These are phyloP conservation scores for Cranoglanis bouderius DNA, from an alignment of 2,113 vertebrate genomes.

Conservation along the genomic window DNA sequence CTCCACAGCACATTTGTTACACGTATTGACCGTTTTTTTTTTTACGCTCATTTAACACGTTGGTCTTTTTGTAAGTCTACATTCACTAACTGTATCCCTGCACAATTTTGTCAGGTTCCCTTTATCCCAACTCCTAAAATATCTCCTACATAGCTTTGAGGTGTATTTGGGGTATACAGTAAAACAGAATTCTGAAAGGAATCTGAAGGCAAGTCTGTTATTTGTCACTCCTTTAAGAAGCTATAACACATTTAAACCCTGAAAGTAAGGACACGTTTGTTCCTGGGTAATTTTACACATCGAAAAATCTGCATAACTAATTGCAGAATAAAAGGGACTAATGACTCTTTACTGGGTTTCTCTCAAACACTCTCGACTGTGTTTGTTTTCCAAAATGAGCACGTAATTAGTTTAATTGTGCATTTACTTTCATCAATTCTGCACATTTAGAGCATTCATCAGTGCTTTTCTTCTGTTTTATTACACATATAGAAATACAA, in stretches of 20 bases:
- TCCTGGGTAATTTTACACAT: not conserved
- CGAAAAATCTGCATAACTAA: not conserved
- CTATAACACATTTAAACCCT: not conserved
- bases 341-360: not conserved
- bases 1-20: not conserved
- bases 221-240: not conserved
- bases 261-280: no score
- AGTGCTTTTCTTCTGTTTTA: not conserved
- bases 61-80: no score
- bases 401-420: not conserved
- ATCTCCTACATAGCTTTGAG: not conserved
- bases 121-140: not conserved
- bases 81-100: no score
- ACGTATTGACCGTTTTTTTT: not conserved
- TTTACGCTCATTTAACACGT: not conserved
- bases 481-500: not conserved
- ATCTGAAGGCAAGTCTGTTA: not conserved
- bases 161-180: not conserved
- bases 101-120: not conserved
- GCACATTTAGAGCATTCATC: not conserved
- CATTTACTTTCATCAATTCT: conserved; percentile 6
- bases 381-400: not conserved
- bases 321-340: not conserved
- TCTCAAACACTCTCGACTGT: not conserved
- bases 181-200: not conserved